Evolutionary conservation across 2,113 vertebrate genomes (phyloP).

Genomic region (Pongo pygmaeus): DNA sequence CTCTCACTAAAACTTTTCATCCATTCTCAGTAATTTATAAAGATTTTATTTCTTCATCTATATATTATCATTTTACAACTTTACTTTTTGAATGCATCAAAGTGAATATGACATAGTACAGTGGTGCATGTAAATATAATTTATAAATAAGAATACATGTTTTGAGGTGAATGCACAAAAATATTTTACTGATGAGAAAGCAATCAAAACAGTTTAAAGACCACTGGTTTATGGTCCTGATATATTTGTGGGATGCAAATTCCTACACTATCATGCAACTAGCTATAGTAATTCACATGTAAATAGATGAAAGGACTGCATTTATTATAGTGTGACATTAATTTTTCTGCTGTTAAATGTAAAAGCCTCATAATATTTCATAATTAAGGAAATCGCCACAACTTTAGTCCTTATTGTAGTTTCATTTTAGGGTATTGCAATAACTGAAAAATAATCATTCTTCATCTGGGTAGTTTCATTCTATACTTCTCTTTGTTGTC

Average conservation of each 20-base stretch:
- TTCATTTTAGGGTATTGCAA: constrained; percentile 35
- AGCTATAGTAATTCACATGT: not conserved
- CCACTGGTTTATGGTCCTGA: not conserved
- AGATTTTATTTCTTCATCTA: not conserved
- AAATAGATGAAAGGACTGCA: not conserved
- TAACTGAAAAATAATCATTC: constrained; percentile 55
- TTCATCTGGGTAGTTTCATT: constrained; percentile 46
- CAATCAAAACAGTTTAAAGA: not conserved
- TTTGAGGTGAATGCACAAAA: not conserved
- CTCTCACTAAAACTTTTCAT: not conserved
- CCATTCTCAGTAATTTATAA: not conserved
- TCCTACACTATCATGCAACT: not conserved
- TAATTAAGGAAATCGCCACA: constrained; percentile 34
- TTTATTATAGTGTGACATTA: not conserved
- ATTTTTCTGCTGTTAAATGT: constrained; percentile 1
- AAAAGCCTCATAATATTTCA: not conserved
- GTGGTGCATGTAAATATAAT: not conserved
- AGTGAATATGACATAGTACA: not conserved
- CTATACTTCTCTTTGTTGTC: constrained; percentile 50
- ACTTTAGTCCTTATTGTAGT: constrained; percentile 9
- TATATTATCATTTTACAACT: not conserved
- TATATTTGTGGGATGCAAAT: not conserved
- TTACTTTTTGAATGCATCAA: constrained; percentile 19
- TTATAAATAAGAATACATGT: not conserved
- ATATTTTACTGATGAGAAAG: not conserved